Base-by-base conservation (phyloP, 2,113 vertebrate genomes). In the Pseudorhombus dupliciocellatus region DNA sequence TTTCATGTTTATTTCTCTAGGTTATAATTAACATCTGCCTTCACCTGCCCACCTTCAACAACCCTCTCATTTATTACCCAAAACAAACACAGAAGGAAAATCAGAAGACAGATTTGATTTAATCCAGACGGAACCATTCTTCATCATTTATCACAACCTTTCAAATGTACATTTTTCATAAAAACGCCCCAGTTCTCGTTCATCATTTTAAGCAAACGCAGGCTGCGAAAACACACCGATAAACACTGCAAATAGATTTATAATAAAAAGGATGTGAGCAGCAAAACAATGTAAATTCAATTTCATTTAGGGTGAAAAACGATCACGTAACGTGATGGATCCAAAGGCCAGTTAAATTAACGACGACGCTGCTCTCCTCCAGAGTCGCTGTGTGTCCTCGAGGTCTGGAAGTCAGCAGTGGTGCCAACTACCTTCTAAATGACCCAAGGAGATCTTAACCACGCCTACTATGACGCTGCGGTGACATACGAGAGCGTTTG, bases 181-280 rank as follows among this genome's bases (percentile, higher is more conserved):
- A 22, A 5, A 66, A 63, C n/a, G 57, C n/a, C 12, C 26, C 24
- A 55, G 20, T 5, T n/a, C 0, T 14, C 7, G 52, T 57, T 61
- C 30, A 40, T 65, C 16, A 37, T 54, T 55, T 28, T 54, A 51
- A 21, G 31, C 44, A 57, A 73, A 67, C 34, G 10, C 11, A 11
- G 12, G 34, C 34, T 11, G 34, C 9, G 12, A 10, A 37, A 37
- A 37, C 2, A 26, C 7, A 51, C 28, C 26, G 54, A 44, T 52
- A 30, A 37, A 37, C 34, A 37, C 12, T 11, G 10, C 34, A 37
- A 37, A 37, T 37, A 58, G 25, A 48, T 31, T 26, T 40, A 8
- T 12, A 50, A 56, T 57, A 5, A 55, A 52, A 53, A 46, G 0
- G 16, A 66, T 66, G 15, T 40, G 14, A 69, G 21, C 15, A 50